Base-by-base conservation (phyloP, 2,888 invertebrate genomes). In the Platycheirus albimanus region DNA sequence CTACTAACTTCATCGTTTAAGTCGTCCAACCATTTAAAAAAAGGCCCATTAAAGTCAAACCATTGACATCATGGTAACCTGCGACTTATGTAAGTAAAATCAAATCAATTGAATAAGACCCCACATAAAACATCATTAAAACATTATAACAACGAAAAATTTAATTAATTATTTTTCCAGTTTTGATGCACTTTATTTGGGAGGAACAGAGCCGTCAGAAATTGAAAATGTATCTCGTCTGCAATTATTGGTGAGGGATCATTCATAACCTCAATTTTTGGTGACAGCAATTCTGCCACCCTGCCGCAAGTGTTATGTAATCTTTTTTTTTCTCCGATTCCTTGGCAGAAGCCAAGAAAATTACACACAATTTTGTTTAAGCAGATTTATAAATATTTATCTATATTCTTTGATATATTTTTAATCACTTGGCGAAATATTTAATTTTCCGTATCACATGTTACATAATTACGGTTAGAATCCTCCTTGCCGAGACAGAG, bases 391-490 rank as follows among this genome's bases (percentile, higher is more conserved):
- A n/a, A 61, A 61, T 30, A 8, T 43, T 43, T 45, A 17, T 30
- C 15, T 8, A 28, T 0, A 24, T 11, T 6, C n/a, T 5, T 15
- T 43, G 30, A 33, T 33, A 8, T 33, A 33, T 6, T 30, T 10
- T 3, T n/a, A 8, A 7, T n/a, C 45, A 30, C 28, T 30, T n/a
- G 11, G 5, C 7, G 7, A 15, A 28, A n/a, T 30, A 47, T 63
- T 6, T 19, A 36, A 43, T 74, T 84, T 61, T 56, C 36, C 8
- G 20, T 10, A 77, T 71, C 71, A 77, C 71, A 81, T 83, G 83
- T 83, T 83, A 83, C 83, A 83, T 83, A 83, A 83, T 83, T 83
- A 64, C 83, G 78, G 78, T 78, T 69, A 64, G 67, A 74, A 74
- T 52, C 2, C 19, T 0, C 45, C 15, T 63, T 19, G 56, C 77